Conservation (phyloP, 2,797 vertebrate species). For the Anguilla obscura region DNA sequence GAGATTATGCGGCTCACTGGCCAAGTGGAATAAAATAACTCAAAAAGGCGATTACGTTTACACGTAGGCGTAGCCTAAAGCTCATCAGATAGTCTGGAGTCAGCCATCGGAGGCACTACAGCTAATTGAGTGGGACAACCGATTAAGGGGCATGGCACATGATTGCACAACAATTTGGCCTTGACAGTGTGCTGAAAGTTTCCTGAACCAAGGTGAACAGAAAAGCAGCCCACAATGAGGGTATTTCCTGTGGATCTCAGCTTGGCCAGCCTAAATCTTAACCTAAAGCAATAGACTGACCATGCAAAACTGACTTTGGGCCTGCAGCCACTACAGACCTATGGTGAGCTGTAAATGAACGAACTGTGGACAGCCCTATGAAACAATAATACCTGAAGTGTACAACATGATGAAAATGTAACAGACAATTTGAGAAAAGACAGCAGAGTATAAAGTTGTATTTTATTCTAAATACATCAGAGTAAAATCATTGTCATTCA, state of each 20-base stretch:
- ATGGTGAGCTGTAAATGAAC: neutral
- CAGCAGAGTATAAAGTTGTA: too few relatives aligned
- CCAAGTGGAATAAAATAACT: constrained; percentile 18
- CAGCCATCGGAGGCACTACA: constrained; percentile 4
- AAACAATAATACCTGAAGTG: neutral
- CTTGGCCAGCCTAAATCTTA: neutral
- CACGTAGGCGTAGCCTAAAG: neutral
- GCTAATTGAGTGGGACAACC: constrained; percentile 3
- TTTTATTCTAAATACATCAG: neutral
- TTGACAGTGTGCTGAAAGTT: neutral
- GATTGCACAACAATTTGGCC: neutral
- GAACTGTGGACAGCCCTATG: neutral
- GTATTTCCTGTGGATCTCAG: neutral
- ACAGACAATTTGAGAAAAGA: neutral
- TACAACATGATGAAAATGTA: neutral
- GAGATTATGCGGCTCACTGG: constrained; percentile 10
- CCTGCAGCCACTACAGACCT: neutral
- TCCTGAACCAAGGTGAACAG: neutral
- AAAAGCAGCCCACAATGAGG: neutral
- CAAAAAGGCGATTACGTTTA: constrained; percentile 21
- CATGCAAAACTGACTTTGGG: neutral
- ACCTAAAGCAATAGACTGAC: neutral
- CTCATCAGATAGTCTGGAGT: constrained; percentile 1
- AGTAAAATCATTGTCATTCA: neutral
- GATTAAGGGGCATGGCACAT: neutral